phyloP scores from a whole-genome alignment of 2,888 invertebrate genomes.

The Nephrotoma flavescens region DNA sequence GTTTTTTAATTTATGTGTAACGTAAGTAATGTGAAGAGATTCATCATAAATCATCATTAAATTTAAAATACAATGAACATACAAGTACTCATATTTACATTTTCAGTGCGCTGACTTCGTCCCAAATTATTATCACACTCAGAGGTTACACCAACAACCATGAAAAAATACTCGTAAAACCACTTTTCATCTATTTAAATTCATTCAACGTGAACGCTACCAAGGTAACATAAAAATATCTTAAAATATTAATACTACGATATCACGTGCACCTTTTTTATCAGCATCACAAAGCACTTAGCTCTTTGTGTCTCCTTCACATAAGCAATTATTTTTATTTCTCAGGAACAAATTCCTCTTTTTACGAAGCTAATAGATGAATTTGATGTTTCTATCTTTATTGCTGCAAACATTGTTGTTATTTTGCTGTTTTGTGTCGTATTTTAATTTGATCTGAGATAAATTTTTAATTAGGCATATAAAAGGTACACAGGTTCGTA shows the following conservation, averaged over 20 bases:
- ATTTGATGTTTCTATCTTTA: background rate
- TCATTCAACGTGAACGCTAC: background rate
- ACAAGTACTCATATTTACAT: background rate
- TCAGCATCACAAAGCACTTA: background rate
- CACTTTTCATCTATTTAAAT: background rate
- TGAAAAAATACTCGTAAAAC: no score
- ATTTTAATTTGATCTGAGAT: background rate
- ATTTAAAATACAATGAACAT: background rate
- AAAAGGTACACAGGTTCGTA: background rate
- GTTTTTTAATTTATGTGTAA: no score
- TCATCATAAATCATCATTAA: no score
- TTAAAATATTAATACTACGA: background rate
- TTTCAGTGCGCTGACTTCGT: background rate
- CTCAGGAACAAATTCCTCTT: background rate
- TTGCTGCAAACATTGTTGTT: background rate
- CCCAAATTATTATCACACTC: background rate
- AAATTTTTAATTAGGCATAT: background rate
- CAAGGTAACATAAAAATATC: background rate
- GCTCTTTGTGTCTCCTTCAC: background rate
- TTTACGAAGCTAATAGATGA: background rate
- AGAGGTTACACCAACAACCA: background rate
- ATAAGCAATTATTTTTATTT: background rate
- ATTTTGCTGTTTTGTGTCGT: background rate
- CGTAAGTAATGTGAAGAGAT: no score
- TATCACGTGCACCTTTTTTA: background rate